phyloP scores from a whole-genome alignment of 2,797 vertebrate genomes.

The Oreortyx pictus region DNA sequence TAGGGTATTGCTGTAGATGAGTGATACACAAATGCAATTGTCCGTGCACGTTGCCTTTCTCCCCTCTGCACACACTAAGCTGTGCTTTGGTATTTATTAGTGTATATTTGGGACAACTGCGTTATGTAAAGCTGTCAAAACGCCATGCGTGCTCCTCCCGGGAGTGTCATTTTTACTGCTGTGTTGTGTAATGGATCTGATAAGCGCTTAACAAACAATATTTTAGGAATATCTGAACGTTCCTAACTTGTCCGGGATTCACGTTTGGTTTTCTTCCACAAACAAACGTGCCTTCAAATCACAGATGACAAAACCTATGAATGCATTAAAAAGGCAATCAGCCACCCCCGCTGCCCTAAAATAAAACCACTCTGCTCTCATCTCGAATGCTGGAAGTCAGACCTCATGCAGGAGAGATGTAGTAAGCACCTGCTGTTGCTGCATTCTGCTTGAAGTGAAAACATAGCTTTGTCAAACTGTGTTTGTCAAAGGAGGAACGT shows the following conservation, averaged over 20 bases:
- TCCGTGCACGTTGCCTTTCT: accelerated
- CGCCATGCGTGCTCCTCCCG: background rate
- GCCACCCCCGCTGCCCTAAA: background rate
- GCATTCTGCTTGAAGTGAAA: background rate
- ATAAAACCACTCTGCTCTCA: background rate
- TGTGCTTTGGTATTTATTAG: background rate
- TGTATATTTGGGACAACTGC: background rate
- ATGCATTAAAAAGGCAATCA: background rate
- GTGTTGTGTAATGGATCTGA: background rate
- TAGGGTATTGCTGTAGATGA: background rate
- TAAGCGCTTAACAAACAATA: background rate
- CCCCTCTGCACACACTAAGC: accelerated
- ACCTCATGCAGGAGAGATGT: background rate
- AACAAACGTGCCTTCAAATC: background rate
- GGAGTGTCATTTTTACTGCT: background rate
- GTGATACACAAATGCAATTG: accelerated
- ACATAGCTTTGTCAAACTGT: background rate
- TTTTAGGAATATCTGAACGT: background rate
- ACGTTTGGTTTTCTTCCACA: background rate
- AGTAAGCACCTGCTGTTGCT: background rate
- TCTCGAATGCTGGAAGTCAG: background rate
- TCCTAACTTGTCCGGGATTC: background rate
- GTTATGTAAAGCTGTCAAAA: background rate
- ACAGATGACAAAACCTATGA: background rate
- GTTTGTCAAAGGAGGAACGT: accelerated